Conservation (phyloP, 2,113 vertebrate species). For the Cephalopterus ornatus region DNA sequence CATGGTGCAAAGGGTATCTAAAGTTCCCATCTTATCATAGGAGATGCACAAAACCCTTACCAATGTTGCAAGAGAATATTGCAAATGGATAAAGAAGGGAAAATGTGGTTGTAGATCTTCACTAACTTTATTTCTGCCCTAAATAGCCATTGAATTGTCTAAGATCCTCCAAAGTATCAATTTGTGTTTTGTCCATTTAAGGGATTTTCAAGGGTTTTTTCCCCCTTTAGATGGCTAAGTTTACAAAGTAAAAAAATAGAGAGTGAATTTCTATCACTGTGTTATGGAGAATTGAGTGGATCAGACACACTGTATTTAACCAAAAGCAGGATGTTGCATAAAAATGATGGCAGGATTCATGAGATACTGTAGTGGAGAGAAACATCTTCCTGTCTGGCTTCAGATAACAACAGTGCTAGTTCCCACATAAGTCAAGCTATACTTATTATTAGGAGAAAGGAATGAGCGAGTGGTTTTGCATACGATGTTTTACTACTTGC, state of each 20-base stretch:
- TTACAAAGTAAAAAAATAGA: not conserved
- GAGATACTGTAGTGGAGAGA: not conserved
- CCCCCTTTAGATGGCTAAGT: not conserved
- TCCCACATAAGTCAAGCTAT: slow-evolving; percentile 2
- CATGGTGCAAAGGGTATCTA: not conserved
- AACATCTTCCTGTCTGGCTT: not conserved
- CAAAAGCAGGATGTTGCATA: not conserved
- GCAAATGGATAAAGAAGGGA: not conserved
- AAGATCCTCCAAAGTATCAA: not conserved
- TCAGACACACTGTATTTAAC: not conserved
- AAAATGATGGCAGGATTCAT: not conserved
- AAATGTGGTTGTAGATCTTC: not conserved
- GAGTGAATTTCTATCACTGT: not conserved
- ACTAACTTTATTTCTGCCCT: not conserved
- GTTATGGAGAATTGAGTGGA: not conserved
- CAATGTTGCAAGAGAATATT: not conserved
- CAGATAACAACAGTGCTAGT: not conserved
- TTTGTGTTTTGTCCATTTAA: not conserved
- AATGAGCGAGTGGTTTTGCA: slow-evolving; percentile 70
- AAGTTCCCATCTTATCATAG: not conserved
- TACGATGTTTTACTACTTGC: slow-evolving; percentile 61
- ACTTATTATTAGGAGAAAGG: not conserved
- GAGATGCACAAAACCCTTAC: not conserved
- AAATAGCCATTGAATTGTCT: not conserved
- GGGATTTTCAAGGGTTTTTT: slow-evolving; percentile 38